Evolutionary conservation across 2,113 vertebrate species (phyloP).

Genomic region (Emydura subglobosa): DNA sequence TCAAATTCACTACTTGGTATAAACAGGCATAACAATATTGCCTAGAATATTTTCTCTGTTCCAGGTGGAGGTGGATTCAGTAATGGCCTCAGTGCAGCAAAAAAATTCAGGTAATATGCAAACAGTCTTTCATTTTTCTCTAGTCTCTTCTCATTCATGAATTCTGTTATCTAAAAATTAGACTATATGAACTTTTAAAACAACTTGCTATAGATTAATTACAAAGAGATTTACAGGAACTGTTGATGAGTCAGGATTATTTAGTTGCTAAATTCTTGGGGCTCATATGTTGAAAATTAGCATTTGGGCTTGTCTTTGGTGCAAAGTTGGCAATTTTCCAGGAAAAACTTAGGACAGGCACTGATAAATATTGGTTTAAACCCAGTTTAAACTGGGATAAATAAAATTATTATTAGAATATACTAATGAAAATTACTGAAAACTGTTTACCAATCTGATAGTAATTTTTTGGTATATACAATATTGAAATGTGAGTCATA

Average conservation of each 20-base stretch:
- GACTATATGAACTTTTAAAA: neutral
- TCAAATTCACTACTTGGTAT: neutral
- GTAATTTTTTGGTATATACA: neutral
- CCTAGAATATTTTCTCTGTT: conserved; percentile 45
- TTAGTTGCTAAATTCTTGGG: neutral
- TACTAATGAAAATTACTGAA: neutral
- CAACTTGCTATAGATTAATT: neutral
- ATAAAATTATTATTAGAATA: neutral
- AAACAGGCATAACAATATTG: neutral
- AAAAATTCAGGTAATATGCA: conserved; percentile 58
- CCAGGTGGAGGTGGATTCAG: conserved; percentile 71
- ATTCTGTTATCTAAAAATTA: neutral
- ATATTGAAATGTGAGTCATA: neutral
- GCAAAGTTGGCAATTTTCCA: neutral
- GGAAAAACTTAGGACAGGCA: neutral
- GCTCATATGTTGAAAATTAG: neutral
- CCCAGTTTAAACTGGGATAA: neutral
- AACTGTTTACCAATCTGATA: neutral
- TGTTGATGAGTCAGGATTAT: neutral
- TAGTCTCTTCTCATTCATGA: neutral
- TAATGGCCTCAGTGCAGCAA: conserved; percentile 59
- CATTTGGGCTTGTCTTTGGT: neutral
- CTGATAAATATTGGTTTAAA: neutral
- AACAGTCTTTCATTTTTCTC: neutral
- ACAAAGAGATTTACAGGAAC: neutral